Conservation (phyloP, 2,888 invertebrate genomes). For the Gastracanthus pulcherrimus region DNA sequence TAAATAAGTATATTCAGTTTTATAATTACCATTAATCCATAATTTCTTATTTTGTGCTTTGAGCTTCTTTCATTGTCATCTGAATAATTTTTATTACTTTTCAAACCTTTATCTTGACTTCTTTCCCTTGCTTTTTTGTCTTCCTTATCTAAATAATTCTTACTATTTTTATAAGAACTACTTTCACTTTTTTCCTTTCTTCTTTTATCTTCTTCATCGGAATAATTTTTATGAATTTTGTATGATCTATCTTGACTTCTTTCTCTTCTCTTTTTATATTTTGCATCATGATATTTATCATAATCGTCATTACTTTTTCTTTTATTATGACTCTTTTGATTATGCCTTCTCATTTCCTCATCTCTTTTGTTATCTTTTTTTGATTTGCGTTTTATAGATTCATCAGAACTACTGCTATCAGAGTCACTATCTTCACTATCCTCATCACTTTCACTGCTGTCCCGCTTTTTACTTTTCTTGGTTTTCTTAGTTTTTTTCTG, state of each 20-base stretch:
- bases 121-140: background rate
- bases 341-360: background rate
- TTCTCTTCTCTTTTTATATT: background rate
- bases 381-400: conserved; percentile 57
- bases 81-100: background rate
- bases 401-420: conserved; percentile 56
- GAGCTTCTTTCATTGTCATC: conserved; percentile 53
- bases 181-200: conserved; percentile 3
- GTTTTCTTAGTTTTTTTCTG: conserved; percentile 67
- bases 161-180: background rate
- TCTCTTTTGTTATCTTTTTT: conserved; percentile 45
- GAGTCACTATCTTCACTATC: conserved; percentile 33
- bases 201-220: background rate
- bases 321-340: background rate
- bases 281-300: background rate
- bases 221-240: background rate
- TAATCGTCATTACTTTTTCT: background rate
- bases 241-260: background rate
- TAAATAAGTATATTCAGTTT: background rate
- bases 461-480: conserved; percentile 49
- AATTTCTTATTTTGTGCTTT: conserved; percentile 56
- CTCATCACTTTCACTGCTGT: conserved; percentile 48
- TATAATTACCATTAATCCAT: conserved; percentile 65
- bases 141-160: background rate
- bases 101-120: background rate